Conservation (phyloP, 2,797 vertebrate genomes). For the Pampus argenteus region DNA sequence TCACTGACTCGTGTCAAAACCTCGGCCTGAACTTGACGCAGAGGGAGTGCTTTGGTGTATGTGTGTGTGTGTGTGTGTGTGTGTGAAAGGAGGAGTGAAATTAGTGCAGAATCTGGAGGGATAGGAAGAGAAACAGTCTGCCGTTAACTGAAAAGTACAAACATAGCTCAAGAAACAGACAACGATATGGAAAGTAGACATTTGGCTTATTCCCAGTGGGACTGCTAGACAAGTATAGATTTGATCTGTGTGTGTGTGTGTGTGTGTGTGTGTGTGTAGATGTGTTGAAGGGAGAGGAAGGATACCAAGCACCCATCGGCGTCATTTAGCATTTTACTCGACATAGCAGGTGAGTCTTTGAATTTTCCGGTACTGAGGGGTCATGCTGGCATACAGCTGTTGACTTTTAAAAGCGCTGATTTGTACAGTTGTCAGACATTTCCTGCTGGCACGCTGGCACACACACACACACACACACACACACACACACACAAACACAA, state of each 20-base stretch:
- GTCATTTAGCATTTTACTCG: conserved; percentile 26
- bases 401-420: conserved; percentile 76
- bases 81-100: conserved; percentile 26
- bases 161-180: conserved; percentile 45
- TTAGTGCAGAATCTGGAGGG: conserved; percentile 34
- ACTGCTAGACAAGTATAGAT: conserved; percentile 25
- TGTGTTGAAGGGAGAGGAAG: neutral
- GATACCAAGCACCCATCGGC: conserved; percentile 4
- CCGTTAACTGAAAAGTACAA: conserved; percentile 57
- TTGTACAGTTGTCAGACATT: conserved; percentile 73
- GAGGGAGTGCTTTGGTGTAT: conserved; percentile 21
- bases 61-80: conserved; percentile 20
- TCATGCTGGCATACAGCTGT: conserved; percentile 59
- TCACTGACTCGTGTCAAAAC: conserved; percentile 71
- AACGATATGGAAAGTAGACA: conserved; percentile 18
- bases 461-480: conserved; percentile 23
- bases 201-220: conserved; percentile 16
- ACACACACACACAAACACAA: conserved; percentile 13
- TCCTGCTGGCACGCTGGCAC: conserved; percentile 63
- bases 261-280: conserved; percentile 20
- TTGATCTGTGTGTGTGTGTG: conserved; percentile 18
- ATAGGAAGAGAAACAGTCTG: conserved; percentile 55
- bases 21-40: conserved; percentile 48
- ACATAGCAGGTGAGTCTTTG: conserved; percentile 53
- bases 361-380: conserved; percentile 63